These are phyloP conservation scores for Spheniscus humboldti DNA, from an alignment of 2,797 vertebrate species.

Conservation along the genomic window DNA sequence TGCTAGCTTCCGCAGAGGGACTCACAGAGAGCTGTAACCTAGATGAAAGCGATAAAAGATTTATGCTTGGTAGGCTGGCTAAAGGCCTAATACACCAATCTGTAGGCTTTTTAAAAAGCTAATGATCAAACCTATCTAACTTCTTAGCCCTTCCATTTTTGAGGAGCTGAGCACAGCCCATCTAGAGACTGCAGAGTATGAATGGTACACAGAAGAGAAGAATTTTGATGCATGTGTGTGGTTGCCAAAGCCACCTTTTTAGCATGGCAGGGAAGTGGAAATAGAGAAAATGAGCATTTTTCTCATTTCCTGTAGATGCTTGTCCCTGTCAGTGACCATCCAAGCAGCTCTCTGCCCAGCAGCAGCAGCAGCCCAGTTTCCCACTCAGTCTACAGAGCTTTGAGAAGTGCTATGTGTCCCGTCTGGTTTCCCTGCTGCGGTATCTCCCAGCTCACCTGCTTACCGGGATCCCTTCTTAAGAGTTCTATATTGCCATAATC, in stretches of 20 bases:
- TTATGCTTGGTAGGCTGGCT: not conserved
- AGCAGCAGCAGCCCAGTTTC: not conserved
- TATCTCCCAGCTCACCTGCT: not conserved
- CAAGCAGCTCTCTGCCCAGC: not conserved
- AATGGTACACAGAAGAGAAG: not conserved
- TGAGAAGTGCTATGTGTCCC: not conserved
- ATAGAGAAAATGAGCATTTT: not conserved
- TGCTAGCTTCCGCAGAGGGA: not conserved
- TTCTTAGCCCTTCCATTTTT: not conserved
- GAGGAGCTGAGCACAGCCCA: not conserved
- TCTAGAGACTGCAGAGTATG: not conserved
- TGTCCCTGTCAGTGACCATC: not conserved
- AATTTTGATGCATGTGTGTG: not conserved
- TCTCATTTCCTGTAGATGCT: not conserved
- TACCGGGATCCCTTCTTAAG: not conserved
- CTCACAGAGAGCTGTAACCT: not conserved
- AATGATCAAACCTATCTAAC: not conserved
- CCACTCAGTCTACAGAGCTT: not conserved
- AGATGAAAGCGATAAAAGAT: rapidly evolving
- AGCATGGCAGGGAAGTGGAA: not conserved
- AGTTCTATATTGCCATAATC: slow-evolving; percentile 15
- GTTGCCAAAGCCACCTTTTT: not conserved
- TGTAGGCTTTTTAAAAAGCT: not conserved
- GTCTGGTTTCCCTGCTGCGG: not conserved
- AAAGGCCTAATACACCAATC: rapidly evolving